Evolutionary conservation across 2,113 vertebrate species (phyloP).

Genomic region (Rostratula benghalensis): DNA sequence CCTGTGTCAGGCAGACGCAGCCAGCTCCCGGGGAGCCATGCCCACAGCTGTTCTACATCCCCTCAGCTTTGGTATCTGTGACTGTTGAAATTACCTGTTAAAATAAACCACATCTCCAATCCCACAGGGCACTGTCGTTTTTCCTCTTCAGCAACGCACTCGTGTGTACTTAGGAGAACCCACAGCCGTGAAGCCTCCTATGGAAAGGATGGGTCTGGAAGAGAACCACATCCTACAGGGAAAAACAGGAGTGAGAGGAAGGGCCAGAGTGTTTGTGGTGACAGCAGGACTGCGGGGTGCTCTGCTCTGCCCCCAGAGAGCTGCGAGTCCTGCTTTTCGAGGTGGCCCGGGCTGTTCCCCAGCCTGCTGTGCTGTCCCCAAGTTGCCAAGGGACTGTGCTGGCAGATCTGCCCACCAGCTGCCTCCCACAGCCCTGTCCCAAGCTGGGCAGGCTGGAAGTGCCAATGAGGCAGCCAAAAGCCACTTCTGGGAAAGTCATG

Average conservation of each 20-base stretch:
- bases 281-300: fast-evolving
- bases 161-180: neutral
- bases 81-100: constrained; percentile 61
- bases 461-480: neutral
- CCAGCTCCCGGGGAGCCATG: constrained; percentile 10
- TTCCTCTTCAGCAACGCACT: neutral
- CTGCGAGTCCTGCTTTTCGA: neutral
- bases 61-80: constrained; percentile 56
- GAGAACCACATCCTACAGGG: neutral
- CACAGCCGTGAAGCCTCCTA: neutral
- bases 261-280: neutral
- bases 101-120: constrained; percentile 65
- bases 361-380: fast-evolving
- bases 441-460: neutral
- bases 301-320: neutral
- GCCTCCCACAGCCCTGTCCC: neutral
- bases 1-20: neutral
- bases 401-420: neutral
- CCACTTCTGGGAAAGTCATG: neutral
- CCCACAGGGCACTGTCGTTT: neutral
- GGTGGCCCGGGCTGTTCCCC: neutral
- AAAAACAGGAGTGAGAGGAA: neutral
- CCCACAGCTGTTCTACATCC: constrained; percentile 48
- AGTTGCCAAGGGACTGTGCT: neutral
- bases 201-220: neutral